Evolutionary conservation across 2,113 vertebrate genomes (phyloP).

Genomic region (Cyphomyrus discorhynchus): DNA sequence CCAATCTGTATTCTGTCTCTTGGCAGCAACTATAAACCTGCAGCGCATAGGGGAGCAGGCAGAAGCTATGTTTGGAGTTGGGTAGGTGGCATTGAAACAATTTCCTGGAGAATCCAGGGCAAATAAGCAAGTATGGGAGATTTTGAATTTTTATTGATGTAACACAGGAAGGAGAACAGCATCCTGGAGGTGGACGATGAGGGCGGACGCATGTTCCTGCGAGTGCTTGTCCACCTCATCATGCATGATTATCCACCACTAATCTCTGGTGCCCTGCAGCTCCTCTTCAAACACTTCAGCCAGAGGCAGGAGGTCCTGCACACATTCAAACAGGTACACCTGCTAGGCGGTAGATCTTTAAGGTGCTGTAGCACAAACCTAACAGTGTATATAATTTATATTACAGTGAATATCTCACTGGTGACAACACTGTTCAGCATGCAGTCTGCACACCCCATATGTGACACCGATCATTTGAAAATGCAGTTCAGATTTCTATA

Average conservation of each 20-base stretch:
- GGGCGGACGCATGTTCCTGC: conserved; percentile 86
- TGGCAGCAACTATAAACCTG: conserved; percentile 79
- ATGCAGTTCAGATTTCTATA: neutral
- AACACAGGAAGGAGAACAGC: conserved; percentile 79
- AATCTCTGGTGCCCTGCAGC: conserved; percentile 86
- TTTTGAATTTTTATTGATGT: neutral
- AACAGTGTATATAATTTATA: neutral
- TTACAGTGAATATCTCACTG: neutral
- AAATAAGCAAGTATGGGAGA: neutral
- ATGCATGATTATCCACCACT: conserved; percentile 91
- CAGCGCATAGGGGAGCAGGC: conserved; percentile 91
- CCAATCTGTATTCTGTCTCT: conserved; percentile 7
- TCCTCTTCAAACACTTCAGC: conserved; percentile 98
- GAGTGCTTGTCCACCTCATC: conserved; percentile 85
- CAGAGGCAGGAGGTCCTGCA: conserved; percentile 92
- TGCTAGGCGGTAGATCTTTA: neutral
- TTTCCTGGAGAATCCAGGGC: neutral
- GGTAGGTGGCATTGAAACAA: conserved; percentile 62
- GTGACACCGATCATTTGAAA: neutral
- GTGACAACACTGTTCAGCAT: neutral
- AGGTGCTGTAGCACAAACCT: neutral
- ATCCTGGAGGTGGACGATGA: conserved; percentile 95
- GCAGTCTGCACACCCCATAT: neutral
- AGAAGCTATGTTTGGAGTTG: conserved; percentile 92
- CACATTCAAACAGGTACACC: conserved; percentile 89